Evolutionary conservation across 2,888 invertebrate species (phyloP), one percentile per base, ranked within the genome.

Genomic region (Tetramorium bicarinatum): DNA sequence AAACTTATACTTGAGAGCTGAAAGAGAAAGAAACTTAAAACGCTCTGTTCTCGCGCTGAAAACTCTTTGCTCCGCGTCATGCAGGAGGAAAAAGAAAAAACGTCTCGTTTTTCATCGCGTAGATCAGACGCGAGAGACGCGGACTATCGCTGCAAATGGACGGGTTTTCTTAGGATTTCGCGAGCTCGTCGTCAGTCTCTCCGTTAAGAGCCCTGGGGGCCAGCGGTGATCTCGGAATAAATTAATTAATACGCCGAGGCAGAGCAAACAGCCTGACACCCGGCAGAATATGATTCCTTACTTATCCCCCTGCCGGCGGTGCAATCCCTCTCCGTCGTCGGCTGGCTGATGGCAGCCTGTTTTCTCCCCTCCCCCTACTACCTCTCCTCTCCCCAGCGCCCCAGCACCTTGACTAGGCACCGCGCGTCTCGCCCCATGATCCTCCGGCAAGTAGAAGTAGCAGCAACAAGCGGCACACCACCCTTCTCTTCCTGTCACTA

Each of bases 401-500:
- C 44, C 56, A 44, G 74, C 79, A 74, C 75, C 79, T 79, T 59
- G 59, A 79, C 79, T 79, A 79, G 79, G 79, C 79, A 67, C 72
- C 84, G 82, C 82, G 83, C 79, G 85, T 85, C 83, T 80, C 83
- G 64, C 86, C 83, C 77, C 67, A 34, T 83, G 82, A 85, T 83
- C 87, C 69, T 85, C 81, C 86, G 84, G 85, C 72, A 47, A 47
- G 79, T 62, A 84, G 56, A 81, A 76, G 62, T 69, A 41, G 83
- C 61, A 80, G 62, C 75, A 72, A 64, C 72, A 76, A 74, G 62
- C 66, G 72, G 79, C 82, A 82, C 87, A 83, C 82, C 91, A 87
- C 92, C 90, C 91, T 89, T 89, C 88, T 88, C 88, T 89, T 90
- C 93, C 95, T 95, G 95, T 95, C 95, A 95, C 93, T 93, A 94